Percentiles rank a stretch among this genome's conserved stretches.
Evolutionary conservation across 92 coral and sea anemone genomes (phyloP).

Genomic region (Blastomussa wellsi): DNA sequence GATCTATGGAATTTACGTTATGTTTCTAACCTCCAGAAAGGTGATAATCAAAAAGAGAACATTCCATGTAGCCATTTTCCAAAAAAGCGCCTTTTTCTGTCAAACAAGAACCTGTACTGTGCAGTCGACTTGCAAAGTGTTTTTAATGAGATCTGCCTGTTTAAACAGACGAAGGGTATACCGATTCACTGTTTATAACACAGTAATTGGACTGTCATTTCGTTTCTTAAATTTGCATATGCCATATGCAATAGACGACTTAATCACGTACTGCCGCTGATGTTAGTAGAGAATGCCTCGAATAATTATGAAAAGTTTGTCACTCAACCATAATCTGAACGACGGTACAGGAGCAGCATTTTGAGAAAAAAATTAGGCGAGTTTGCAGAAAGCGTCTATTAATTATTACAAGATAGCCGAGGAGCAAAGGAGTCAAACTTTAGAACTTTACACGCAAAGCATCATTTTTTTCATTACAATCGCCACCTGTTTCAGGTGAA

Average conservation of each 20-base stretch:
- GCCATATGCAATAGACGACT: neutral
- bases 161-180: neutral
- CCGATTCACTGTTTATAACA: slow-evolving; percentile 1
- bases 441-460: neutral
- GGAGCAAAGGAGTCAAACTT: neutral
- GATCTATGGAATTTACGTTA: neutral
- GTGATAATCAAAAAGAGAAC: neutral
- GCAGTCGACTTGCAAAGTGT: neutral
- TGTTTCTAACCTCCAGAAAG: neutral
- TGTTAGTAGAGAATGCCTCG: neutral
- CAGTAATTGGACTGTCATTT: neutral
- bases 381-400: neutral
- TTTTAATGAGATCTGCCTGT: neutral
- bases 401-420: neutral
- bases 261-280: neutral
- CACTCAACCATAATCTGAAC: neutral
- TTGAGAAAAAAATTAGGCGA: neutral
- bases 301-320: neutral
- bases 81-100: neutral
- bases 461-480: neutral
- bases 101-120: neutral
- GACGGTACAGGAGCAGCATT: neutral
- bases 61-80: neutral
- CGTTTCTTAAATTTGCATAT: neutral
- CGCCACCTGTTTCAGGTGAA: neutral